Percentiles rank a stretch among this genome's conserved stretches.
Evolutionary conservation across 2,797 vertebrate species (phyloP).

Genomic region (Eutrigla gurnardus): DNA sequence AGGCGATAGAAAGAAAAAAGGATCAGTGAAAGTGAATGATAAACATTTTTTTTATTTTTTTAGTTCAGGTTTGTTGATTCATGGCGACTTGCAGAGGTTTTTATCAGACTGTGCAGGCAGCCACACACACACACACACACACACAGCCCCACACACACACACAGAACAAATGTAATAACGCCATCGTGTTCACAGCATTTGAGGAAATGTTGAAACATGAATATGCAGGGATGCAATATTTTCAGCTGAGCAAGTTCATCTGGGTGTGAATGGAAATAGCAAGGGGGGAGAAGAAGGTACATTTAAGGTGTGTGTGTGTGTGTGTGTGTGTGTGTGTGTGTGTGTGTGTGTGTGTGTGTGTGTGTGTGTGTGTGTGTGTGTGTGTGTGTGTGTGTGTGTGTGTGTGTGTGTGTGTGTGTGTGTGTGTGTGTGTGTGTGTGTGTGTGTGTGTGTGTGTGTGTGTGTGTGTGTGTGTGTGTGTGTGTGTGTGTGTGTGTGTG

Average conservation of each 20-base stretch:
- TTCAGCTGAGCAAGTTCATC: constrained; percentile 56
- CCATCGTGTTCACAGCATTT: constrained; percentile 13
- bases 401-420: constrained; percentile 2
- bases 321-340: constrained; percentile 23
- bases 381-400: constrained; percentile 27
- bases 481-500: constrained; percentile 16
- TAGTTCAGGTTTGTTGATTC: constrained; percentile 53
- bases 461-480: not conserved
- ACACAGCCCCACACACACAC: constrained; percentile 3
- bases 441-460: constrained; percentile 15
- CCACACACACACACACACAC: not conserved
- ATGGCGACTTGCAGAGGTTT: constrained; percentile 57
- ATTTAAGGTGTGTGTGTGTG: constrained; percentile 23
- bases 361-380: constrained; percentile 27
- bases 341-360: constrained; percentile 4
- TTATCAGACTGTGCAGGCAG: constrained; percentile 48
- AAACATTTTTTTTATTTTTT: constrained; percentile 30
- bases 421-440: not conserved
- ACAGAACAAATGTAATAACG: constrained; percentile 29
- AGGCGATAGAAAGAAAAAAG: constrained; percentile 22
- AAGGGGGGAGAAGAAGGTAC: constrained; percentile 34
- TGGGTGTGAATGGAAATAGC: constrained; percentile 48
- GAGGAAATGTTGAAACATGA: constrained; percentile 38
- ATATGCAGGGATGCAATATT: constrained; percentile 47
- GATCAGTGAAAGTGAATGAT: not conserved